Conservation (phyloP, 2,797 vertebrate species). For the Phaenicophaeus curvirostris region DNA sequence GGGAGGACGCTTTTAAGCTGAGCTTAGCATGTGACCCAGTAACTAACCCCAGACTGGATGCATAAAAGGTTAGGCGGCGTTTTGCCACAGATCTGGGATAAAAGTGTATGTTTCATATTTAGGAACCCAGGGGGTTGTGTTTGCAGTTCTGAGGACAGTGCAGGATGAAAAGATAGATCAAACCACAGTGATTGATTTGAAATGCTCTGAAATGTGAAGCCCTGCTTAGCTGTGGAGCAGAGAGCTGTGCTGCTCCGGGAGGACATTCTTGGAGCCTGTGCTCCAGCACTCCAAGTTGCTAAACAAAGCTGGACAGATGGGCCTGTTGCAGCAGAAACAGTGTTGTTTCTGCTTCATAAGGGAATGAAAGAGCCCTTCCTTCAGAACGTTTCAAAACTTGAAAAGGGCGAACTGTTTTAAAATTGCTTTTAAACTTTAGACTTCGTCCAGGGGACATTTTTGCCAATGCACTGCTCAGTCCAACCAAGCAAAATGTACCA, state of each 20-base stretch:
- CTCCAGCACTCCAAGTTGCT: neutral
- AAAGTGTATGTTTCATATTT: neutral
- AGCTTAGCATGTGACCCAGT: neutral
- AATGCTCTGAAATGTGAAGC: neutral
- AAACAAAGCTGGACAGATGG: neutral
- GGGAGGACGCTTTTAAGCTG: neutral
- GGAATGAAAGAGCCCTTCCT: neutral
- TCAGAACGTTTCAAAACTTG: neutral
- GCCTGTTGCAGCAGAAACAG: neutral
- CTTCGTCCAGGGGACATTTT: neutral
- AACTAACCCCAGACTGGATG: neutral
- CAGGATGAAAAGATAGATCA: neutral
- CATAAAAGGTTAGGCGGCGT: neutral
- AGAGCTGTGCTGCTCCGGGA: neutral
- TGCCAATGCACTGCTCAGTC: neutral
- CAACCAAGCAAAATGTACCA: neutral
- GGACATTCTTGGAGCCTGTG: neutral
- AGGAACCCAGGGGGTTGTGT: neutral
- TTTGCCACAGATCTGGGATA: neutral
- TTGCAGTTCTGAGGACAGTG: constrained; percentile 17
- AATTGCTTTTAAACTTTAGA: neutral
- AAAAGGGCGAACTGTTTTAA: neutral
- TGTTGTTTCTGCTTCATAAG: neutral
- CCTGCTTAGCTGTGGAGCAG: neutral
- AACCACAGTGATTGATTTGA: neutral